Percentiles rank a stretch among this genome's conserved stretches.
Evolutionary conservation across 2,888 invertebrate species (phyloP).

Genomic region (Machimus atricapillus): DNA sequence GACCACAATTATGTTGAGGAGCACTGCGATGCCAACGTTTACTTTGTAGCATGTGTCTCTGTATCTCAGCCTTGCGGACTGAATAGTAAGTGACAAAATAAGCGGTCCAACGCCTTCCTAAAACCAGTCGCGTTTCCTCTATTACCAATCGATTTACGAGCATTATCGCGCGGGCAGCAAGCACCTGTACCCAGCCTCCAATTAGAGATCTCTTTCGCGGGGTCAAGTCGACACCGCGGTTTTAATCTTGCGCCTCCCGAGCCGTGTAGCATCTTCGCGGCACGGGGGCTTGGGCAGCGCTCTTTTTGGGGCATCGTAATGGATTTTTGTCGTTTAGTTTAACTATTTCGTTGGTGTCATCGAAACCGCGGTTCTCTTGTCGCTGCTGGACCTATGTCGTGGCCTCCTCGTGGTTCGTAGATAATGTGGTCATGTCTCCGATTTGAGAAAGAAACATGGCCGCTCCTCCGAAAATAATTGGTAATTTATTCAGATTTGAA

Average conservation of each 20-base stretch:
- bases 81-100: not conserved
- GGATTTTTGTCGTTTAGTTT: slow-evolving; percentile 33
- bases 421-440: slow-evolving; percentile 40
- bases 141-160: slow-evolving; percentile 25
- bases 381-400: not conserved
- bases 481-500: slow-evolving; percentile 55
- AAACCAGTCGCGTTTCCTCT: not conserved
- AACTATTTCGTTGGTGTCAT: slow-evolving; percentile 38
- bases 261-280: not conserved
- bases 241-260: not conserved
- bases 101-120: not conserved
- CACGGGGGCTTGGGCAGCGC: not conserved
- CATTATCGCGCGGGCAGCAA: slow-evolving; percentile 1
- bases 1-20: not conserved
- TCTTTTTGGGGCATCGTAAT: slow-evolving; percentile 29
- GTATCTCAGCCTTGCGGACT: not conserved
- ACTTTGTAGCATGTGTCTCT: not conserved
- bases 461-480: slow-evolving; percentile 52
- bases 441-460: slow-evolving; percentile 47
- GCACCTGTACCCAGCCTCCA: slow-evolving; percentile 19
- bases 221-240: not conserved
- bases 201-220: slow-evolving; percentile 11
- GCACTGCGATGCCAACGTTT: not conserved
- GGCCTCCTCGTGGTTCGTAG: slow-evolving; percentile 18
- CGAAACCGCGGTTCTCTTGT: not conserved